A percentile compares a stretch with the other conserved stretches of the same genome.
Conservation (phyloP, 1,140 invertebrate species). For the Octopus sinensis region DNA sequence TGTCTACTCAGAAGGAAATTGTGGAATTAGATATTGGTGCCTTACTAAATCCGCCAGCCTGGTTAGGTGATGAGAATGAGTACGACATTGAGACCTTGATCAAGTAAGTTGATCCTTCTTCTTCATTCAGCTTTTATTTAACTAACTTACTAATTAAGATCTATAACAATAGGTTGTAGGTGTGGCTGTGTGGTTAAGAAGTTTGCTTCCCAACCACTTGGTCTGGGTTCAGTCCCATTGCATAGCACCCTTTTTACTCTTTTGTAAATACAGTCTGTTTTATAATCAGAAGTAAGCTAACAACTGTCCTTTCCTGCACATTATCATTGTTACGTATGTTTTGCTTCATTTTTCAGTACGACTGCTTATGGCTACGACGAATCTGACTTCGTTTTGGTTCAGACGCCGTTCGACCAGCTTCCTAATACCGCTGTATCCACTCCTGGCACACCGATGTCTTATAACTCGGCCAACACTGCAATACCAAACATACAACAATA, state of each 20-base stretch:
- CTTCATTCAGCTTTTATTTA: background rate
- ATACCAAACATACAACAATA: slow-evolving; percentile 36
- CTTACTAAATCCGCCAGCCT: slow-evolving; percentile 80
- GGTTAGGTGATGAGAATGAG: slow-evolving; percentile 92
- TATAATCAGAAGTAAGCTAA: background rate
- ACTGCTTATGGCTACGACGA: slow-evolving; percentile 53
- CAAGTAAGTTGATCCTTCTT: slow-evolving; percentile 58
- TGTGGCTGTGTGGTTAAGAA: too few relatives aligned
- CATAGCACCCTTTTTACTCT: background rate
- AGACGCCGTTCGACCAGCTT: slow-evolving; percentile 71
- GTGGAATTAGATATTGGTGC: slow-evolving; percentile 95
- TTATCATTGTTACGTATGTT: slow-evolving; percentile 8
- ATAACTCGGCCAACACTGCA: slow-evolving; percentile 34
- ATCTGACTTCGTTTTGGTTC: slow-evolving; percentile 84
- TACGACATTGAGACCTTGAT: slow-evolving; percentile 85
- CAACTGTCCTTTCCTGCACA: too few relatives aligned
- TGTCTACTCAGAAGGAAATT: slow-evolving; percentile 92
- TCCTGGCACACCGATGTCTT: slow-evolving; percentile 26
- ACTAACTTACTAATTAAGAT: background rate
- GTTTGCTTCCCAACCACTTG: too few relatives aligned
- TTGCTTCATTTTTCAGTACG: slow-evolving; percentile 56
- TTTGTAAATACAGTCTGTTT: background rate
- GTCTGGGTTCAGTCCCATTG: too few relatives aligned
- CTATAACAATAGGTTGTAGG: too few relatives aligned
- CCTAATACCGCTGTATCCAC: slow-evolving; percentile 20